Evolutionary conservation across 2,888 invertebrate species (phyloP), one percentile per base, ranked within the genome.

Genomic region (Sisyra terminalis): DNA sequence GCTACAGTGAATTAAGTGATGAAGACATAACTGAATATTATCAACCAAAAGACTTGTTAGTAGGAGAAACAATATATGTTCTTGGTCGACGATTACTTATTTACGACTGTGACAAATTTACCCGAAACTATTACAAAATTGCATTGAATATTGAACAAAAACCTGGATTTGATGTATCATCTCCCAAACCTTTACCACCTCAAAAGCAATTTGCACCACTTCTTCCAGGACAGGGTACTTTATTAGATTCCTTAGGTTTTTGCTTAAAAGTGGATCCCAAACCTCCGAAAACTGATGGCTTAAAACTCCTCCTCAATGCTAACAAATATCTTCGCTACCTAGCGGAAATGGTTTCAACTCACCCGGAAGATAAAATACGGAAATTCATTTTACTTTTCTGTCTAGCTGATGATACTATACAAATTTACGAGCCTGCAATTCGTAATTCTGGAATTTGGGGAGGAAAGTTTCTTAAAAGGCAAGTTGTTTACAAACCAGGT

Each of bases 21-120:
- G 69, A 71, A 29, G 86, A 87, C 58, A 71, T 82, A 41, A 72
- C 73, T 0, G 78, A 83, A 57, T 89, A 78, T 58, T 86, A 85
- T 58, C 69, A 75, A 30, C 84, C 88, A 1, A 70, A 67, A 54
- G 87, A 90, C 61, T 74, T 92, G 36, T 58, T 73, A 50, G 66
- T 88, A 2, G 88, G 88, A 0, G 69, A 76, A 47, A 80, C 78
- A 0, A 61, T 83, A 34, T 77, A 69, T 53, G 68, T 83, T 29
- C 69, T 79, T 36, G 80, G 79, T 1, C 68, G 82, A 17, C 64
- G 72, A 50, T 81, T 89, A 61, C 64, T 87, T 7, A 60, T 90
- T 3, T 78, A 74, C 50, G 82, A 89, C 57, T 85, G 85, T 55
- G 88, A 89, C 55, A 58, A 65, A 13, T 87, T 84, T 60, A 88